These are phyloP conservation scores for Poeciliopsis turrubarensis DNA, from an alignment of 2,113 vertebrate genomes.

Conservation along the genomic window DNA sequence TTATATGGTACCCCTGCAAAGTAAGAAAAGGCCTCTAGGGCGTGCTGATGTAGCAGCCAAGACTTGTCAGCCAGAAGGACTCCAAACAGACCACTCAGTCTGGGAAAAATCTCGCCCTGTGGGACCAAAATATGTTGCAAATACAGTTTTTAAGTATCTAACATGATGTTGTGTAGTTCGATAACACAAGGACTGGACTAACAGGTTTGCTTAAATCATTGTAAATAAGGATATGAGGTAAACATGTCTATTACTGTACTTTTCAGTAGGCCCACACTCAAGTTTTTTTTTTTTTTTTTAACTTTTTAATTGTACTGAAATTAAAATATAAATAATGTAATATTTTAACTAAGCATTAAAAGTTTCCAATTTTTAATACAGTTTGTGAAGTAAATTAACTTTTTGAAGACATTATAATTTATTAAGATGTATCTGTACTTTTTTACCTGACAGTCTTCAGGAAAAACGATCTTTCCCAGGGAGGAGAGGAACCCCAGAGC, in stretches of 20 bases:
- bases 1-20: slow-evolving; percentile 88
- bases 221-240: neutral
- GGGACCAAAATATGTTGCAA: neutral
- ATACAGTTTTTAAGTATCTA: neutral
- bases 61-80: slow-evolving; percentile 79
- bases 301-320: too few species aligned
- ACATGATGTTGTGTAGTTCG: neutral
- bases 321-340: too few species aligned
- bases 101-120: slow-evolving; percentile 85
- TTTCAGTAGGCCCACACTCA: too few species aligned
- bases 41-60: slow-evolving; percentile 89
- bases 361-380: neutral
- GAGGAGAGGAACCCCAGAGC: slow-evolving; percentile 85
- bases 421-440: neutral
- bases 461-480: slow-evolving; percentile 85
- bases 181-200: neutral
- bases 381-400: neutral
- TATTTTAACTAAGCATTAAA: too few species aligned
- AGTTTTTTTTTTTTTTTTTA: too few species aligned
- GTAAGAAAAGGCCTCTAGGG: slow-evolving; percentile 88
- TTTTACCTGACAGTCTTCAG: slow-evolving; percentile 84
- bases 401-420: neutral
- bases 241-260: too few species aligned
- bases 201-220: neutral
- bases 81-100: slow-evolving; percentile 83